Base-by-base conservation (phyloP, 1,140 invertebrate species). In the Reticulitermes speratus region DNA sequence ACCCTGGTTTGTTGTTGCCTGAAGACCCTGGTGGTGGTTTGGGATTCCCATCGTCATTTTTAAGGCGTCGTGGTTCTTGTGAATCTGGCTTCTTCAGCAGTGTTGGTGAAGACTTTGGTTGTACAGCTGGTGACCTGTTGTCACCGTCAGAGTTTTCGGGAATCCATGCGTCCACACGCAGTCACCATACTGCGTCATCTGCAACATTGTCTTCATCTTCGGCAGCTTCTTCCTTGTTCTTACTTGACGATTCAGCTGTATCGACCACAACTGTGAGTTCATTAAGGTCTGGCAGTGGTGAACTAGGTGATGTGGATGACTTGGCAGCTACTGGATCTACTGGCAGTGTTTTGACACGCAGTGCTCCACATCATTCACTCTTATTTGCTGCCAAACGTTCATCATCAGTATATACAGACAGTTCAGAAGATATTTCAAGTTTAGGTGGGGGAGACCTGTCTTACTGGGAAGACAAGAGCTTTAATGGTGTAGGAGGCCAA, bases 71-170 rank as follows among this genome's bases (percentile, higher is more conserved):
- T 59, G 96, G 96, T n/a, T 97, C 96, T 16, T 97, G 96, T 88
- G 97, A 97, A 90, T 96, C 96, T 52, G 97, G 97, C 3, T 97
- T 97, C 88, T 97, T 96, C 92, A 97, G 96, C 45, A 96, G 96
- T 88, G 95, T 96, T 69, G 95, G 96, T 88, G 95, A 96, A 89
- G 95, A 96, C 89, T 92, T 93, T 88, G 91, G 92, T 85, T 90
- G 89, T 87, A 89, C 89, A 87, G 89, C 90, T 89, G 87, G 88
- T 45, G 82, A 89, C 88, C 87, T 89, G 89, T 88, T 86, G 69
- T 84, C 87, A 87, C 86, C 86, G 88, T 45, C 87, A 86, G 65
- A 87, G 87, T 83, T 89, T 88, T 16, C 88, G 89, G 44, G 88
- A 32, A 86, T 44, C 23, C 30, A 82, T 2, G 21, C 21, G 19